These are phyloP conservation scores for human (Homo sapiens) DNA, from an alignment of 2,113 vertebrate genomes.

Conservation along the genomic window DNA sequence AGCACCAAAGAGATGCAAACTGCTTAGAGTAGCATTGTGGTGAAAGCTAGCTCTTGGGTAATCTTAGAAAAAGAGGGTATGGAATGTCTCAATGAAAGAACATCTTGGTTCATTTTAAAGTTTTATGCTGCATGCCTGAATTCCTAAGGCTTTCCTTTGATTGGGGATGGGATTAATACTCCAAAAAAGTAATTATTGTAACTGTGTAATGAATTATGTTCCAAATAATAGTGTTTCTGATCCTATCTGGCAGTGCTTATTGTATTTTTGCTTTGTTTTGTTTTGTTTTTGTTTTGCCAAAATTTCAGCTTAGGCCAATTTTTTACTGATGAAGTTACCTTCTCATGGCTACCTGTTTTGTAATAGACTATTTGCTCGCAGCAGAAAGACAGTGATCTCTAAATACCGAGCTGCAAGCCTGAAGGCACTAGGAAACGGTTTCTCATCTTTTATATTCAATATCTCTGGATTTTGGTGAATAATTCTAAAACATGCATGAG, in stretches of 20 bases:
- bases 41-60: background rate
- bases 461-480: conserved; percentile 73
- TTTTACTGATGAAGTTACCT: background rate
- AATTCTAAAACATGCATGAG: conserved; percentile 64
- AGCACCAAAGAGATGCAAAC: background rate
- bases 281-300: background rate
- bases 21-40: too few species aligned
- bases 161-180: background rate
- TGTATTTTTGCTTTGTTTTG: too few species aligned
- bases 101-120: background rate
- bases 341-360: background rate
- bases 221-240: background rate
- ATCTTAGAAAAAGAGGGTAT: background rate
- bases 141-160: conserved; percentile 8
- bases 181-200: background rate
- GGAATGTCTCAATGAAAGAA: background rate
- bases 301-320: background rate
- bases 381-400: background rate
- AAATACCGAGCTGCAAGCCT: conserved; percentile 46
- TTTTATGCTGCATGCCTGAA: background rate
- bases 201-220: background rate
- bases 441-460: conserved; percentile 59
- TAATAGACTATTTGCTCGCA: background rate
- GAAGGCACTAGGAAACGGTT: background rate
- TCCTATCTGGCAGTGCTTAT: background rate